These are phyloP conservation scores for Hylaea fasciaria DNA, from an alignment of 2,888 invertebrate species.

Conservation along the genomic window DNA sequence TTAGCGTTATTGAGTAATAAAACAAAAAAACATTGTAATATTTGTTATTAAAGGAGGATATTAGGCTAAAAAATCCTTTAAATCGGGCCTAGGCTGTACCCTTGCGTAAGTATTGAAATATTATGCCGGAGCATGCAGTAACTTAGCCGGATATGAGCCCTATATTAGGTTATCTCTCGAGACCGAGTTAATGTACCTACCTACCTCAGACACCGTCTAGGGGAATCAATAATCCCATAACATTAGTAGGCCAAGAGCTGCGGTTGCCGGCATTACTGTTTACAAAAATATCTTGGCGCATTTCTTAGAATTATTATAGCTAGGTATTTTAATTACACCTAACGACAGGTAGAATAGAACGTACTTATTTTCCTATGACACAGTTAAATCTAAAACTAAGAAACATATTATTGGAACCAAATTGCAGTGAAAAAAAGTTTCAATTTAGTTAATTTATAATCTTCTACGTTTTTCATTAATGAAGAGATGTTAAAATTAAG, in stretches of 20 bases:
- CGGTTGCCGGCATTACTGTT: not conserved
- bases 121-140: slow-evolving; percentile 36
- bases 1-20: too few relatives aligned
- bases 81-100: not conserved
- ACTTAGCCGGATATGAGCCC: slow-evolving; percentile 47
- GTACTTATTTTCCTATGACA: too few relatives aligned
- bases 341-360: too few relatives aligned
- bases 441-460: too few relatives aligned
- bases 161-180: slow-evolving; percentile 59
- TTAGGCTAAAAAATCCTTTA: not conserved
- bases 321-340: too few relatives aligned
- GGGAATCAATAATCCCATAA: slow-evolving; percentile 73
- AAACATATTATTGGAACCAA: too few relatives aligned
- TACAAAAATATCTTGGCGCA: too few relatives aligned
- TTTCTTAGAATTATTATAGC: too few relatives aligned
- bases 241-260: slow-evolving; percentile 34
- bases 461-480: too few relatives aligned
- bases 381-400: too few relatives aligned
- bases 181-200: slow-evolving; percentile 59
- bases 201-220: slow-evolving; percentile 55
- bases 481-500: too few relatives aligned
- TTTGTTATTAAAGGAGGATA: slow-evolving; percentile 30
- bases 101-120: slow-evolving; percentile 31
- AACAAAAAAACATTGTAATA: not conserved
- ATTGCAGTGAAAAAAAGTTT: too few relatives aligned